phyloP scores from a whole-genome alignment of 2,888 invertebrate species.

The Cantharis nigra region DNA sequence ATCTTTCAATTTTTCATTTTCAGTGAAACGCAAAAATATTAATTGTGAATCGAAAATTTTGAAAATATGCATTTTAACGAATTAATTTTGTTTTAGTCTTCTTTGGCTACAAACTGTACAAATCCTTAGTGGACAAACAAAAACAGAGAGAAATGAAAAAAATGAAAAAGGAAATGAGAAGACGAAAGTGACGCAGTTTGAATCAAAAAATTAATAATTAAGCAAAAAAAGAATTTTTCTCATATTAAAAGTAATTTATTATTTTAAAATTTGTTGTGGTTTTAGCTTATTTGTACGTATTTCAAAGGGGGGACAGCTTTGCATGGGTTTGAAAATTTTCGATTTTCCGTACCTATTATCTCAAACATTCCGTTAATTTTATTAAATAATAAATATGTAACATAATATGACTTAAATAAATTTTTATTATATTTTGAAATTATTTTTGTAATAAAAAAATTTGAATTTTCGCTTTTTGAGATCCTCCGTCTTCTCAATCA shows the following conservation, averaged over 20 bases:
- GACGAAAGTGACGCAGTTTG: neutral
- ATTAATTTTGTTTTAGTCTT: slow-evolving; percentile 68
- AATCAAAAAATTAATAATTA: neutral
- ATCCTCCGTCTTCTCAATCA: too few species aligned
- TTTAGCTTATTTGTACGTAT: neutral
- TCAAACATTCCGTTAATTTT: neutral
- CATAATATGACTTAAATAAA: neutral
- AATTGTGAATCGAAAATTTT: neutral
- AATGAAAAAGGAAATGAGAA: slow-evolving; percentile 55
- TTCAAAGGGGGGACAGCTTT: neutral
- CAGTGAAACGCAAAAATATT: neutral
- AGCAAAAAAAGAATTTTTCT: neutral
- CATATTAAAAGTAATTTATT: neutral
- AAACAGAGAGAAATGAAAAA: slow-evolving; percentile 79
- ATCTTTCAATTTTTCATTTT: neutral
- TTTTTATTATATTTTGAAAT: neutral
- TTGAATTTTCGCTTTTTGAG: too few species aligned
- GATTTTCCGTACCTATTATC: neutral
- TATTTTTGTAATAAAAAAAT: too few species aligned
- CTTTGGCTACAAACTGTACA: slow-evolving; percentile 84
- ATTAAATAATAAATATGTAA: neutral
- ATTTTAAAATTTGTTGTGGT: neutral
- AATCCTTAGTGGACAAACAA: slow-evolving; percentile 77
- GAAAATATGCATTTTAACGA: neutral
- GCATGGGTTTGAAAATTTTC: neutral